Percentiles rank a stretch among this genome's conserved stretches.
These are phyloP conservation scores for Nyctereutes procyonoides DNA, from an alignment of 2,113 vertebrate species.

Conservation along the genomic window DNA sequence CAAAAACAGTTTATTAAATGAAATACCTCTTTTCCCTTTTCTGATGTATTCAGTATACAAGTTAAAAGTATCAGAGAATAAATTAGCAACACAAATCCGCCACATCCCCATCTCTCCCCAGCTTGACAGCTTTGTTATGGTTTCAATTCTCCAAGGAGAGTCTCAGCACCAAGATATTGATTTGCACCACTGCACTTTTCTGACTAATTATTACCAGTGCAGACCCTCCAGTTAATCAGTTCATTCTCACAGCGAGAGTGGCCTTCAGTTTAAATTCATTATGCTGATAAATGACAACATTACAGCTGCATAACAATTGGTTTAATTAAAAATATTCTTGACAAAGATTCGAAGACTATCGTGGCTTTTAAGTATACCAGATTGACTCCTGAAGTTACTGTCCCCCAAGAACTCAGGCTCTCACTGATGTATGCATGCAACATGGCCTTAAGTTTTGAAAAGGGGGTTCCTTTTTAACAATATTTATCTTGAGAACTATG, in stretches of 20 bases:
- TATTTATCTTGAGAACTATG: background rate
- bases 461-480: background rate
- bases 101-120: slow-evolving; percentile 69
- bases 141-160: slow-evolving; percentile 76
- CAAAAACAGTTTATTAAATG: background rate
- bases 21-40: background rate
- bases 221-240: slow-evolving; percentile 85
- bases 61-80: slow-evolving; percentile 70
- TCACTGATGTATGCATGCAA: background rate
- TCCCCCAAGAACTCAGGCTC: background rate
- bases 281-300: slow-evolving; percentile 85
- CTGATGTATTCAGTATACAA: slow-evolving; percentile 36
- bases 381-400: background rate
- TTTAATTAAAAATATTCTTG: slow-evolving; percentile 86
- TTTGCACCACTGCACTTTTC: slow-evolving; percentile 85
- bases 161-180: slow-evolving; percentile 82
- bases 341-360: slow-evolving; percentile 49
- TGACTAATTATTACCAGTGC: slow-evolving; percentile 88
- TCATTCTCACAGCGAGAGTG: slow-evolving; percentile 83
- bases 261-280: slow-evolving; percentile 86
- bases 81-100: slow-evolving; percentile 69
- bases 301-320: slow-evolving; percentile 79
- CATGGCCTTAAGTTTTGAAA: slow-evolving; percentile 12
- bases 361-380: slow-evolving; percentile 21
- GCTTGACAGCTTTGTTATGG: slow-evolving; percentile 76